These are phyloP conservation scores for Lepeophtheirus nordmannii DNA, from an alignment of 2,888 invertebrate species.

Conservation along the genomic window DNA sequence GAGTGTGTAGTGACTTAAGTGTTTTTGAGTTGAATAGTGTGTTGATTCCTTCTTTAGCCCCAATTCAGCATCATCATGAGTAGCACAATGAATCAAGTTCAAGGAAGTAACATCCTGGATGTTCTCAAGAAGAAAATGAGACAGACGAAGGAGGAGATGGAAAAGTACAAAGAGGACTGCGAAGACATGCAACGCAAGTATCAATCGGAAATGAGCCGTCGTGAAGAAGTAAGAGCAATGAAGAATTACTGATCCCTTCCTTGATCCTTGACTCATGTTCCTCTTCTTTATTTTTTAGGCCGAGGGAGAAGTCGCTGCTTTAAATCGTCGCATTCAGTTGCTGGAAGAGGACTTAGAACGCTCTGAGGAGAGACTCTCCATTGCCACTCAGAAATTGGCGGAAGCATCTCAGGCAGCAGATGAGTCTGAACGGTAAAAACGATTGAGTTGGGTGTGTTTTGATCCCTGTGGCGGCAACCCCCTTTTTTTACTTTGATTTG, in stretches of 20 bases:
- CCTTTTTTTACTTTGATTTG: background rate
- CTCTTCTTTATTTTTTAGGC: constrained; percentile 40
- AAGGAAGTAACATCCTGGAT: constrained; percentile 84
- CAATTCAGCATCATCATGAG: background rate
- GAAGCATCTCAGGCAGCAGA: constrained; percentile 99
- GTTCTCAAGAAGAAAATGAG: constrained; percentile 99
- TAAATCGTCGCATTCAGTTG: constrained; percentile 96
- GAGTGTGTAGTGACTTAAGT: no score
- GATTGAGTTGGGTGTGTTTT: no score
- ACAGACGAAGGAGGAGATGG: constrained; percentile 96
- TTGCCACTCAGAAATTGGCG: constrained; percentile 92
- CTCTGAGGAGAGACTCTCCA: constrained; percentile 93
- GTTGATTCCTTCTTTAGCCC: no score
- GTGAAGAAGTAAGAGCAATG: constrained; percentile 76
- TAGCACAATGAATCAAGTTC: constrained; percentile 29
- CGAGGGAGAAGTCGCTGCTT: constrained; percentile 95
- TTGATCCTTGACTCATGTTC: constrained; percentile 1
- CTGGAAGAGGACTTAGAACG: constrained; percentile 98
- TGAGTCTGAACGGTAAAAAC: constrained; percentile 90
- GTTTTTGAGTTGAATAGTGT: no score
- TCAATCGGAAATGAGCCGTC: constrained; percentile 84
- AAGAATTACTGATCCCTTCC: background rate
- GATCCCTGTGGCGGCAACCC: background rate
- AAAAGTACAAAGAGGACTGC: constrained; percentile 92
- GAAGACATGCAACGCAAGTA: constrained; percentile 88